A percentile compares a stretch with the other conserved stretches of the same genome.
These are phyloP conservation scores for Meteorus cinctellus DNA, from an alignment of 2,888 invertebrate species.

Conservation along the genomic window DNA sequence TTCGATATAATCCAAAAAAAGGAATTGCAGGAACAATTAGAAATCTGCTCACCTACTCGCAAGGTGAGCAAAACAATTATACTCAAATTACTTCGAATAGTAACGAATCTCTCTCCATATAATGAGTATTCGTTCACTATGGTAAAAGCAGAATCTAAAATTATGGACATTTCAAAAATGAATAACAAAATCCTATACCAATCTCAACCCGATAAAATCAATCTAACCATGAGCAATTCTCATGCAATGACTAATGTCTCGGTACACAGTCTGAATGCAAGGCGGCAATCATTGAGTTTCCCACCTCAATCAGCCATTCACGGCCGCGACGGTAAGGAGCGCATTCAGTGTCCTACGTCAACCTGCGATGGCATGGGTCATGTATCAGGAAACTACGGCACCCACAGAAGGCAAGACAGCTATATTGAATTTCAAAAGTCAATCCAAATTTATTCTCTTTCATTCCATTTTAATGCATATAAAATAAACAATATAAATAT, in stretches of 20 bases:
- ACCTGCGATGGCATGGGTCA: constrained; percentile 91
- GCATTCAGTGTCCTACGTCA: constrained; percentile 86
- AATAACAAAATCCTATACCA: no score
- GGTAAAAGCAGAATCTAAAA: no score
- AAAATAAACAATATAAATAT: constrained; percentile 1
- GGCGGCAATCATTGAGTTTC: constrained; percentile 70
- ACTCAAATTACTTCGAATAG: no score
- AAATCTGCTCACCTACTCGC: no score
- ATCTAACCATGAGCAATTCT: constrained; percentile 42
- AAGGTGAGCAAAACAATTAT: no score
- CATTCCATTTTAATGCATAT: background rate
- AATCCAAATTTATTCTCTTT: background rate
- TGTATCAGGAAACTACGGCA: constrained; percentile 91
- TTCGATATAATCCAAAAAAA: no score
- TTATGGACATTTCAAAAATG: no score
- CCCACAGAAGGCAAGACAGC: constrained; percentile 88
- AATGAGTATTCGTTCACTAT: no score
- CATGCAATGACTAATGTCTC: constrained; percentile 49
- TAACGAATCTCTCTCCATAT: no score
- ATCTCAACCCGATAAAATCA: no score
- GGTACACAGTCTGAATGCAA: constrained; percentile 70
- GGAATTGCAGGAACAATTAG: no score
- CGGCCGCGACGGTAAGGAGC: constrained; percentile 82
- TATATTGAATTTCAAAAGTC: constrained; percentile 50
- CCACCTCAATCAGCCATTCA: constrained; percentile 73